phyloP scores from a whole-genome alignment of 2,797 vertebrate species.

The Ctenochaetus hawaiiensis region DNA sequence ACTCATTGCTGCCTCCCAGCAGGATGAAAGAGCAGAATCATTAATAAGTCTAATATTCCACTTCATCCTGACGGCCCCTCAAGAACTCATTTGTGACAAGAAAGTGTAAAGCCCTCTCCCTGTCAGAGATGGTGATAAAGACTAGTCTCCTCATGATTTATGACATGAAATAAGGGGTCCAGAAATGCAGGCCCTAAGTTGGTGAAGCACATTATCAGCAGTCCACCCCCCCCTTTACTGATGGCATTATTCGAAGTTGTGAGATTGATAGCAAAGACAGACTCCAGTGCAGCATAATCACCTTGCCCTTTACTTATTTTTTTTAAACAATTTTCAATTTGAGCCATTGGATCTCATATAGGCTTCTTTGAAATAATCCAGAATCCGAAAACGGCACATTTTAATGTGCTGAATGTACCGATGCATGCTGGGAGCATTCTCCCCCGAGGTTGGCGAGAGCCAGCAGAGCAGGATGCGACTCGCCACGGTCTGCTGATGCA shows the following conservation, averaged over 20 bases:
- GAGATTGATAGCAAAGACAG: conserved; percentile 32
- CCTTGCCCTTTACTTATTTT: too few species aligned
- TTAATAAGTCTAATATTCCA: conserved; percentile 65
- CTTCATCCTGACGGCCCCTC: conserved; percentile 52
- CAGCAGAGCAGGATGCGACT: conserved; percentile 39
- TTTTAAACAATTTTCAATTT: too few species aligned
- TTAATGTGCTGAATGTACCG: conserved; percentile 19
- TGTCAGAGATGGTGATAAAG: conserved; percentile 51
- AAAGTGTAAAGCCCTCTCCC: conserved; percentile 40
- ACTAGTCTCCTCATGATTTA: conserved; percentile 38
- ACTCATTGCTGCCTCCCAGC: conserved; percentile 52
- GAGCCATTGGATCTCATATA: conserved; percentile 2
- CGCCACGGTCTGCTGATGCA: conserved; percentile 36
- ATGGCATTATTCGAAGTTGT: conserved; percentile 50
- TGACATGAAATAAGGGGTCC: conserved; percentile 29
- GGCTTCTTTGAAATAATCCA: conserved; percentile 1
- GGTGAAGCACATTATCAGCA: conserved; percentile 4
- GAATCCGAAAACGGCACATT: not conserved
- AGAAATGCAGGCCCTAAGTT: conserved; percentile 14
- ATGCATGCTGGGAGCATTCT: conserved; percentile 1
- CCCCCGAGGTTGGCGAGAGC: conserved; percentile 15
- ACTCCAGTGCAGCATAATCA: conserved; percentile 29
- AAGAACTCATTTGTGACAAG: conserved; percentile 64
- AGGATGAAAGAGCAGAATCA: conserved; percentile 55
- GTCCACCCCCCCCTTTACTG: conserved; percentile 34